Evolutionary conservation across 2,797 vertebrate species (phyloP).

Genomic region (Eutrigla gurnardus): DNA sequence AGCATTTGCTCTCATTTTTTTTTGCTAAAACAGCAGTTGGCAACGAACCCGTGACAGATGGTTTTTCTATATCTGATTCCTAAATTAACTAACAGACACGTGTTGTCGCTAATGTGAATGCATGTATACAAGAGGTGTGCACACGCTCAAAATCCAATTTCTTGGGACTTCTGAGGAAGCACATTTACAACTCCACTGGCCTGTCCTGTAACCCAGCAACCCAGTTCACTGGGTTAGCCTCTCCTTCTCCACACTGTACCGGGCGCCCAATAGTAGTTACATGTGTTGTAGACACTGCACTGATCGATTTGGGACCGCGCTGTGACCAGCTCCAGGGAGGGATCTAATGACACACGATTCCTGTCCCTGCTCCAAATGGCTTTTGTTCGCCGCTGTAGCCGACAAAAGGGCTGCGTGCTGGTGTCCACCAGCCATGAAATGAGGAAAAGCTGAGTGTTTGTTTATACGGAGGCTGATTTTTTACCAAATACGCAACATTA

Average conservation of each 20-base stretch:
- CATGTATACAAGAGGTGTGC: not conserved
- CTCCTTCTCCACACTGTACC: constrained; percentile 49
- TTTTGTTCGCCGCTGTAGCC: constrained; percentile 58
- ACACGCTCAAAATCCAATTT: not conserved
- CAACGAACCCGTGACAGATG: constrained; percentile 32
- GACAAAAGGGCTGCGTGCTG: constrained; percentile 31
- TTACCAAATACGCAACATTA: constrained; percentile 42
- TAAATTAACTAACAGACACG: constrained; percentile 25
- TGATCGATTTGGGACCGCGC: constrained; percentile 75
- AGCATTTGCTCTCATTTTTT: constrained; percentile 32
- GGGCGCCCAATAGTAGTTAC: constrained; percentile 52
- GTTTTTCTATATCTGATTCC: constrained; percentile 21
- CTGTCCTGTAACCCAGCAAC: constrained; percentile 39
- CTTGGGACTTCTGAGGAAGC: constrained; percentile 36
- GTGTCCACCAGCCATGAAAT: constrained; percentile 54
- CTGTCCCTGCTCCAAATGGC: constrained; percentile 53
- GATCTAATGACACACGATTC: constrained; percentile 72
- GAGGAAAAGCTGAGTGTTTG: constrained; percentile 47
- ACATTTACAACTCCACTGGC: constrained; percentile 41
- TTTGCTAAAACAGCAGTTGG: constrained; percentile 45
- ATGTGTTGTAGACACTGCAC: constrained; percentile 68
- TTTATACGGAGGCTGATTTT: constrained; percentile 49
- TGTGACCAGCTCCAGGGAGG: constrained; percentile 52
- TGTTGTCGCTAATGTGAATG: constrained; percentile 7
- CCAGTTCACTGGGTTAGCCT: constrained; percentile 57